phyloP scores from a whole-genome alignment of 2,113 vertebrate genomes.

The Megaleporinus macrocephalus region DNA sequence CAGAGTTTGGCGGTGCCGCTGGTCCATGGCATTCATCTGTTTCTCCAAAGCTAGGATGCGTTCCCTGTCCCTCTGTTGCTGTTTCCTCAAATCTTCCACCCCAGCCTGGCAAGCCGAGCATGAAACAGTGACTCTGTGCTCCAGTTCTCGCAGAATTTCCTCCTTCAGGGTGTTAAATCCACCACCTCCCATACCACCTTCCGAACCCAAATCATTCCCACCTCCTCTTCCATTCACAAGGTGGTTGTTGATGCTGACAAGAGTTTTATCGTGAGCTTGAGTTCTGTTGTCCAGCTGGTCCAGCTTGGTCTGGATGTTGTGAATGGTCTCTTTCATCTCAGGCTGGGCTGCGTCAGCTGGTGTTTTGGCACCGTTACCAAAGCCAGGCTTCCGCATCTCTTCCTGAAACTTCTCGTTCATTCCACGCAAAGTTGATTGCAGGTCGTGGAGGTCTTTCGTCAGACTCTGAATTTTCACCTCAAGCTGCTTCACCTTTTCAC shows the following conservation, averaged over 20 bases:
- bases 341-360: constrained; percentile 85
- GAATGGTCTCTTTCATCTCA: constrained; percentile 86
- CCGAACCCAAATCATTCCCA: constrained; percentile 36
- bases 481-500: constrained; percentile 81
- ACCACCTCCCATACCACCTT: not conserved
- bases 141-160: constrained; percentile 82
- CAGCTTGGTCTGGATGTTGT: constrained; percentile 87
- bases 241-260: constrained; percentile 83
- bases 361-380: constrained; percentile 69
- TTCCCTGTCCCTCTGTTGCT: constrained; percentile 84
- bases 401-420: constrained; percentile 75
- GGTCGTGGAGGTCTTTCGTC: constrained; percentile 82
- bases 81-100: constrained; percentile 81
- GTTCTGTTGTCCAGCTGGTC: constrained; percentile 88
- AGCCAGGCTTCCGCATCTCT: constrained; percentile 64
- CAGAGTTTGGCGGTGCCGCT: constrained; percentile 72
- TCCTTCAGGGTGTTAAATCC: constrained; percentile 62
- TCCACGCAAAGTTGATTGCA: constrained; percentile 78
- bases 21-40: constrained; percentile 79
- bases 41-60: constrained; percentile 85
- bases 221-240: constrained; percentile 74
- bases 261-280: constrained; percentile 82
- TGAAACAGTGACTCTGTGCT: constrained; percentile 81
- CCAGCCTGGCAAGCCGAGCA: constrained; percentile 84
- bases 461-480: constrained; percentile 88